Evolutionary conservation across 2,113 vertebrate genomes (phyloP).

Genomic region (Neogale vison): DNA sequence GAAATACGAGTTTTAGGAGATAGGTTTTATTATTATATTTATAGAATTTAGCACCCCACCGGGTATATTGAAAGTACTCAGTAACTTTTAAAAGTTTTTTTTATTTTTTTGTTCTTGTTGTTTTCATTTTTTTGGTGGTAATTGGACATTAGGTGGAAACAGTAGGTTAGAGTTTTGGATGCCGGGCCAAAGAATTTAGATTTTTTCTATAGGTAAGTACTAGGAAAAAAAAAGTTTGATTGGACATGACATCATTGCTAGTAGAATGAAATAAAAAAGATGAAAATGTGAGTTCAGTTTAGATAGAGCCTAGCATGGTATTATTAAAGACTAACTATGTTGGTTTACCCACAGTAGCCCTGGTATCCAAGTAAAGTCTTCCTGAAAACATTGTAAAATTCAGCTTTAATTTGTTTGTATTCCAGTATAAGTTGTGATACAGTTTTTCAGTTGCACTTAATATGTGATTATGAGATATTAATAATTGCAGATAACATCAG

Average conservation of each 20-base stretch:
- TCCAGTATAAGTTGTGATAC: neutral
- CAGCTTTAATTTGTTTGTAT: neutral
- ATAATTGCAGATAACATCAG: neutral
- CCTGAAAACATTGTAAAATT: neutral
- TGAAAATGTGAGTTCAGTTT: neutral
- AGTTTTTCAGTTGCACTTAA: neutral
- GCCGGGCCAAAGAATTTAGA: neutral
- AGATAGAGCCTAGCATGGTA: neutral
- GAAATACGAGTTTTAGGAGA: neutral
- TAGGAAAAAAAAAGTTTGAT: neutral
- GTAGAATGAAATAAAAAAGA: neutral
- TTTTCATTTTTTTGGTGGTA: neutral
- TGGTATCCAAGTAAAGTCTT: neutral
- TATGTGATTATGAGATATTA: neutral
- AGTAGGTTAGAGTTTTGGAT: neutral
- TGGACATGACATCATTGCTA: neutral
- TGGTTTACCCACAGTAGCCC: neutral
- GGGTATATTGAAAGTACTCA: neutral
- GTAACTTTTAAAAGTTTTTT: neutral
- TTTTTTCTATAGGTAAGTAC: neutral
- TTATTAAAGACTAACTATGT: neutral
- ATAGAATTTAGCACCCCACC: neutral
- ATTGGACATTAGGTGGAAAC: neutral
- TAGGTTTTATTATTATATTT: neutral
- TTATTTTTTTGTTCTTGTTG: neutral